Percentiles rank a stretch among this genome's conserved stretches.
Conservation (phyloP, 2,888 invertebrate genomes). For the Leptopilina myrica region DNA sequence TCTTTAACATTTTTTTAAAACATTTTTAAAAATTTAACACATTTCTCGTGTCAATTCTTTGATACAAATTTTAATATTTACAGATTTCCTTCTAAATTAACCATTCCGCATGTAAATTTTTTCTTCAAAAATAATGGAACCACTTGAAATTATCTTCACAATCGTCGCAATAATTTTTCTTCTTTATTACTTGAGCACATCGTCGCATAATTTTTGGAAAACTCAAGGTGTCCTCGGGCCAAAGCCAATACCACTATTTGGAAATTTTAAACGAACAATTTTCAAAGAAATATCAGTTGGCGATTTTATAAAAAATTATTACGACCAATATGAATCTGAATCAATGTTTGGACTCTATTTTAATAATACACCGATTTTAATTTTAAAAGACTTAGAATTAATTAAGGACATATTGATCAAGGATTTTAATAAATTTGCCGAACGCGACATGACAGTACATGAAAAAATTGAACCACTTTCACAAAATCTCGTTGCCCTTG, state of each 20-base stretch:
- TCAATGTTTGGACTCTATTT: conserved; percentile 74
- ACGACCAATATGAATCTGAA: conserved; percentile 58
- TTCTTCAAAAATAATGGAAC: conserved; percentile 40
- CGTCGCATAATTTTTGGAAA: conserved; percentile 75
- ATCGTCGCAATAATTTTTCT: conserved; percentile 45
- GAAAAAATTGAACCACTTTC: conserved; percentile 76
- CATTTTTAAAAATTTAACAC: too few relatives aligned
- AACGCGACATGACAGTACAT: conserved; percentile 69
- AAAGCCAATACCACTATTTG: conserved; percentile 73
- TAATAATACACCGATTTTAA: conserved; percentile 68
- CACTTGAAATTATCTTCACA: conserved; percentile 53
- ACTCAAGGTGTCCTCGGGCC: conserved; percentile 70
- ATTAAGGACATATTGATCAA: conserved; percentile 73
- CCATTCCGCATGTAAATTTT: background rate
- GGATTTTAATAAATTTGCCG: conserved; percentile 70
- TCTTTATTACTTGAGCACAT: conserved; percentile 69
- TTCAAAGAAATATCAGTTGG: conserved; percentile 67
- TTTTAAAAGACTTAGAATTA: conserved; percentile 72
- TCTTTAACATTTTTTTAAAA: too few relatives aligned
- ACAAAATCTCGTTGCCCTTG: conserved; percentile 56
- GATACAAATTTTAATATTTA: too few relatives aligned
- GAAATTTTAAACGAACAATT: conserved; percentile 73
- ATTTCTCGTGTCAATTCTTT: too few relatives aligned
- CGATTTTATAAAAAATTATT: conserved; percentile 70
- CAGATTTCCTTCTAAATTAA: background rate